Evolutionary conservation across 1,140 invertebrate species (phyloP).

Genomic region (Conus betulinus): DNA sequence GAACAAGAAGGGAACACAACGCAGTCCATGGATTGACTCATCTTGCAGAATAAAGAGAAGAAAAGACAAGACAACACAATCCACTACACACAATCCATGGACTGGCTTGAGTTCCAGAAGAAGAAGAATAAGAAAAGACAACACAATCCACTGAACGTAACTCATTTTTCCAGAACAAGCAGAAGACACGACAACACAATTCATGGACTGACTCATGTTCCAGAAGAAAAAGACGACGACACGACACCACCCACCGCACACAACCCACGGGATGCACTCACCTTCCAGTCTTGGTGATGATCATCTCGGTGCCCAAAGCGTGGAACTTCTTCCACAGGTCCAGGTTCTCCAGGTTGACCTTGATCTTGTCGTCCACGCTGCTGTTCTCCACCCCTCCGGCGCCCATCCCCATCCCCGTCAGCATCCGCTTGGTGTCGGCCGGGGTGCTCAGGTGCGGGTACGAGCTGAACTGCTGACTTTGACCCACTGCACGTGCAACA

Average conservation of each 20-base stretch:
- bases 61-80: no score
- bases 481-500: slow-evolving; percentile 50
- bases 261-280: slow-evolving; percentile 78
- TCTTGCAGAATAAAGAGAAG: no score
- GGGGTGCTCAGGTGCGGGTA: slow-evolving; percentile 61
- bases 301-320: slow-evolving; percentile 98
- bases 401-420: slow-evolving; percentile 54
- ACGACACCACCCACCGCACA: slow-evolving; percentile 10
- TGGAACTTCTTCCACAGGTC: slow-evolving; percentile 99
- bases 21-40: no score
- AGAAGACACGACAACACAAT: neutral
- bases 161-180: neutral
- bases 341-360: slow-evolving; percentile 70
- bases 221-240: neutral
- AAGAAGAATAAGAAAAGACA: no score
- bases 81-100: no score
- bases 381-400: slow-evolving; percentile 38
- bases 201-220: neutral
- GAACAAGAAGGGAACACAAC: no score
- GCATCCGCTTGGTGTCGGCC: slow-evolving; percentile 56
- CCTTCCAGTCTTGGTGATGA: slow-evolving; percentile 99
- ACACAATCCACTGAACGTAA: no score
- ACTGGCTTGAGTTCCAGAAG: no score
- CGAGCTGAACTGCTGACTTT: slow-evolving; percentile 69
- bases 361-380: slow-evolving; percentile 71